Percentiles rank a stretch among this genome's conserved stretches.
Conservation (phyloP, 2,797 vertebrate species). For the Phaenicophaeus curvirostris region DNA sequence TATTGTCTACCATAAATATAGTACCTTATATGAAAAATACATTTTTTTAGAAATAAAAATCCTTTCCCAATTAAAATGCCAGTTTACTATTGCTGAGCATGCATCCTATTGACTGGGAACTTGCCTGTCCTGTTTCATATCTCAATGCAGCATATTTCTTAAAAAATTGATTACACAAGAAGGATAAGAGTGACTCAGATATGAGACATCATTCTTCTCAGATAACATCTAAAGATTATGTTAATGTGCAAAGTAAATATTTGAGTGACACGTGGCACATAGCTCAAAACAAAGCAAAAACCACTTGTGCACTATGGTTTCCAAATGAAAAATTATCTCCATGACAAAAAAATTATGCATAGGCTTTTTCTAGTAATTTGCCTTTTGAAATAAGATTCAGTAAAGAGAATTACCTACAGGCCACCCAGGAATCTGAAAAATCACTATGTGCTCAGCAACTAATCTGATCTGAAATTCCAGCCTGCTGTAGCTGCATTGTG, state of each 20-base stretch:
- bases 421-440: not conserved
- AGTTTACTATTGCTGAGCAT: not conserved
- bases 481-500: not conserved
- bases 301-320: not conserved
- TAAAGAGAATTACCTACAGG: not conserved
- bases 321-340: not conserved
- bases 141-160: not conserved
- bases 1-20: not conserved
- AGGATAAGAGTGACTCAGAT: slow-evolving; percentile 27
- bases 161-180: not conserved
- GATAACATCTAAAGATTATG: slow-evolving; percentile 22
- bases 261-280: not conserved
- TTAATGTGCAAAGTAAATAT: slow-evolving; percentile 7
- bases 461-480: not conserved
- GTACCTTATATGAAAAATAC: no score
- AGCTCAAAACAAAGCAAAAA: not conserved
- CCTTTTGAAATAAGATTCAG: not conserved
- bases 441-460: not conserved
- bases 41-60: not conserved
- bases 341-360: not conserved
- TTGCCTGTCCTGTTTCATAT: not conserved
- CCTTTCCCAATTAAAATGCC: not conserved
- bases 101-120: not conserved
- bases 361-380: not conserved
- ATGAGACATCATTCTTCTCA: not conserved